Conservation (phyloP, 2,888 invertebrate genomes). For the Timema cristinae region DNA sequence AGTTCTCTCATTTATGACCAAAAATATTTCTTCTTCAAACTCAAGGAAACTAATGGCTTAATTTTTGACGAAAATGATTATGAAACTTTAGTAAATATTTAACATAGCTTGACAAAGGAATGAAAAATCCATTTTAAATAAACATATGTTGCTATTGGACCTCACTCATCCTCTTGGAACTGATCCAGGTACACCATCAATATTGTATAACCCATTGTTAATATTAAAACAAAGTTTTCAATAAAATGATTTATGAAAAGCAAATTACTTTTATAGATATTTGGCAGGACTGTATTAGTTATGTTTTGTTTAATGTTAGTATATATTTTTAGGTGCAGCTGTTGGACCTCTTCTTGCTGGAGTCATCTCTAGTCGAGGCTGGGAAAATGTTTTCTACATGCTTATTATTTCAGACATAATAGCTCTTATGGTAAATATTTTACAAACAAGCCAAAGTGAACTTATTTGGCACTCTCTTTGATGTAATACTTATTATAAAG, state of each 20-base stretch:
- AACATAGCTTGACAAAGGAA: too few relatives aligned
- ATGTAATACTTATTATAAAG: too few relatives aligned
- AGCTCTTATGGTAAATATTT: slow-evolving; percentile 62
- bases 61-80: background rate
- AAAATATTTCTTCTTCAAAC: too few relatives aligned
- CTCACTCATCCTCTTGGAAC: too few relatives aligned
- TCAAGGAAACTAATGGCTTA: too few relatives aligned
- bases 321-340: slow-evolving; percentile 68
- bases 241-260: background rate
- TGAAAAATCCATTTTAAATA: too few relatives aligned
- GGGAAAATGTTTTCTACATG: slow-evolving; percentile 89
- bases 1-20: background rate
- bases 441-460: background rate
- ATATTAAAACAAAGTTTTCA: background rate
- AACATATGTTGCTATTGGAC: too few relatives aligned
- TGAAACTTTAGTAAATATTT: background rate
- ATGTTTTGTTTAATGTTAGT: slow-evolving; percentile 12
- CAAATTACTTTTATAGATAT: background rate
- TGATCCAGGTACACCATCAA: too few relatives aligned
- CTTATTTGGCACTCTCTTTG: too few relatives aligned
- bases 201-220: too few relatives aligned
- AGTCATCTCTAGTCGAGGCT: slow-evolving; percentile 67
- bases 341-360: slow-evolving; percentile 88
- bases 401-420: slow-evolving; percentile 75
- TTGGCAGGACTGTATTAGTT: background rate